Evolutionary conservation across 2,888 invertebrate genomes (phyloP).

Genomic region (Polia nebulosa): DNA sequence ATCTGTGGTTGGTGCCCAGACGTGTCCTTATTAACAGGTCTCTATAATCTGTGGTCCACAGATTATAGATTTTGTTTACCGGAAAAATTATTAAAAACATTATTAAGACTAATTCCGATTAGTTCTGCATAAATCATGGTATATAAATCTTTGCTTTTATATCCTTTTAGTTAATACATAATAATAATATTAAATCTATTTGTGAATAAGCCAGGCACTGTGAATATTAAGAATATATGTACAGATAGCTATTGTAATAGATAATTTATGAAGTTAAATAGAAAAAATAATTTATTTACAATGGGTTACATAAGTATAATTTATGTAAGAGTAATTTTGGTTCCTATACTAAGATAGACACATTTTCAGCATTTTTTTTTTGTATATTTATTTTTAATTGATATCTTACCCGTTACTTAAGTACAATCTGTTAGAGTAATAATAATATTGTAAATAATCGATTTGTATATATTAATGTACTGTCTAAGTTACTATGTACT

Average conservation of each 20-base stretch:
- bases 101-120: slow-evolving; percentile 15
- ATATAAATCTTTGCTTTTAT: slow-evolving; percentile 49
- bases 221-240: slow-evolving; percentile 79
- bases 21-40: slow-evolving; percentile 21
- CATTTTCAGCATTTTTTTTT: slow-evolving; percentile 80
- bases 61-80: slow-evolving; percentile 5
- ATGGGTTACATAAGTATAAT: slow-evolving; percentile 71
- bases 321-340: slow-evolving; percentile 84
- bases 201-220: slow-evolving; percentile 69
- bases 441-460: slow-evolving; percentile 62
- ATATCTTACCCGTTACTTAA: slow-evolving; percentile 70
- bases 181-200: slow-evolving; percentile 41
- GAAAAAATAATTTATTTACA: slow-evolving; percentile 85
- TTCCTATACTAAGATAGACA: slow-evolving; percentile 89
- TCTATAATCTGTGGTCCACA: slow-evolving; percentile 7
- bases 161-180: slow-evolving; percentile 51
- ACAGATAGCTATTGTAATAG: slow-evolving; percentile 83
- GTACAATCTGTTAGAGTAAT: slow-evolving; percentile 71
- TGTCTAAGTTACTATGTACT: slow-evolving; percentile 65
- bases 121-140: slow-evolving; percentile 30
- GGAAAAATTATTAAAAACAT: slow-evolving; percentile 3
- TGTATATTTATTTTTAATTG: slow-evolving; percentile 84
- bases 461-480: slow-evolving; percentile 64
- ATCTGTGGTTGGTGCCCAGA: neutral
- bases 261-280: slow-evolving; percentile 81